Base-by-base conservation (phyloP, 2,797 vertebrate genomes). In the Hozukius guyotensis region DNA sequence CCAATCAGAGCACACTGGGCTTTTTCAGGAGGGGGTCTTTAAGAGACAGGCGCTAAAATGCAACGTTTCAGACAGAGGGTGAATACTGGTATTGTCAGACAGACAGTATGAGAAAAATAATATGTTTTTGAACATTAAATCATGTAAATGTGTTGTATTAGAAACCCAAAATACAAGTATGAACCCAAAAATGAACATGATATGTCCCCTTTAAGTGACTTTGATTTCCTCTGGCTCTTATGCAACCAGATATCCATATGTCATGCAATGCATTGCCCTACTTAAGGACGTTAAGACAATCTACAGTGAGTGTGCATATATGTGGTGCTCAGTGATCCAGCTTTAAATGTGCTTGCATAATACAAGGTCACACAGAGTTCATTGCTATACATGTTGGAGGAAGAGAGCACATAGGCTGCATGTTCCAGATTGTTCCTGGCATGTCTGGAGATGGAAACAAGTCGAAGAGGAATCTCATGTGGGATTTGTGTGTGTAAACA, bases 341-440 rank as follows among this genome's bases (percentile, higher is more conserved):
- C 2, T 24, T 56, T 13, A 60, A 72, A 82, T 59, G 57, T 2
- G 59, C 32, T 84, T 86, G 31, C 72, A 38, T 88, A 81, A 90
- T 42, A 27, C 2, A 11, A 18, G 34, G 36, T 13, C 46, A 24
- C n/a, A 2, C 34, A 42, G 66, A 67, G 31, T 27, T 69, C 56
- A 57, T 1, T 29, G 42, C 31, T 55, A 2, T 34, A 46, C 60
- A 46, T 36, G 46, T 27, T 6, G 5, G 7, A 57, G 60, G 27
- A 8, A 22, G 34, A 77, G 49, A 2, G 6, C 12, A 34, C 2
- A 42, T 0, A 13, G 16, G 24, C 55, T 32, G 60, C 11, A 25
- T 62, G 65, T 57, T 61, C 20, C n/a, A 72, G 36, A 64, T 38
- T 8, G 55, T 29, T 56, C 52, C 46, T 42, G 38, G 29, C 31